phyloP scores from a whole-genome alignment of 2,797 vertebrate genomes.

The Oophaga sylvatica region DNA sequence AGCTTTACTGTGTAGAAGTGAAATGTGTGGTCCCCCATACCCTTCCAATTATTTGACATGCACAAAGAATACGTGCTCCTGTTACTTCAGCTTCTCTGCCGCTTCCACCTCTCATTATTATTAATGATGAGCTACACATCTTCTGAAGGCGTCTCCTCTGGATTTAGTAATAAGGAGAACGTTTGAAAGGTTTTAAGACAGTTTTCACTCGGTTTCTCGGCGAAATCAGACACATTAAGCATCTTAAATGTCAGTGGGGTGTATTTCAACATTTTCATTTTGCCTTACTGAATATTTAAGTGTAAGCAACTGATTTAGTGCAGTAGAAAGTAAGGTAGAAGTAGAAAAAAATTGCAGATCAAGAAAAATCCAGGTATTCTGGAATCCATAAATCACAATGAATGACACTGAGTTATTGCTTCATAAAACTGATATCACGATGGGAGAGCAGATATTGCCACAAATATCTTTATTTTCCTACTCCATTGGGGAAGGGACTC shows the following conservation, averaged over 20 bases:
- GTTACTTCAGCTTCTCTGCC: background rate
- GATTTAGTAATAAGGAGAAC: conserved; percentile 24
- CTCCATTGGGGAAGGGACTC: no score
- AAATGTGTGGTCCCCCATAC: conserved; percentile 3
- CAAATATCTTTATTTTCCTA: no score
- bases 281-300: conserved; percentile 35
- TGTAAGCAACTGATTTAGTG: conserved; percentile 12
- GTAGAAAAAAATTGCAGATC: background rate
- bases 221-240: conserved; percentile 50
- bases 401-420: background rate
- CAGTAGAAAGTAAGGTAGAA: background rate
- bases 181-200: conserved; percentile 43
- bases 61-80: conserved; percentile 8
- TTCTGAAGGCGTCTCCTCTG: conserved; percentile 39
- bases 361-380: background rate
- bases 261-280: conserved; percentile 37
- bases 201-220: conserved; percentile 26
- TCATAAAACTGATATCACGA: background rate
- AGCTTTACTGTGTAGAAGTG: background rate
- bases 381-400: background rate
- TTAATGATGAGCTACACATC: conserved; percentile 50
- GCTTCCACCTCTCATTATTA: conserved; percentile 42
- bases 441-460: no score
- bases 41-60: conserved; percentile 32
- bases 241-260: conserved; percentile 54